Evolutionary conservation across 1,140 invertebrate genomes (phyloP), one percentile per base, ranked within the genome.

Genomic region (Zaprionus vittiger): DNA sequence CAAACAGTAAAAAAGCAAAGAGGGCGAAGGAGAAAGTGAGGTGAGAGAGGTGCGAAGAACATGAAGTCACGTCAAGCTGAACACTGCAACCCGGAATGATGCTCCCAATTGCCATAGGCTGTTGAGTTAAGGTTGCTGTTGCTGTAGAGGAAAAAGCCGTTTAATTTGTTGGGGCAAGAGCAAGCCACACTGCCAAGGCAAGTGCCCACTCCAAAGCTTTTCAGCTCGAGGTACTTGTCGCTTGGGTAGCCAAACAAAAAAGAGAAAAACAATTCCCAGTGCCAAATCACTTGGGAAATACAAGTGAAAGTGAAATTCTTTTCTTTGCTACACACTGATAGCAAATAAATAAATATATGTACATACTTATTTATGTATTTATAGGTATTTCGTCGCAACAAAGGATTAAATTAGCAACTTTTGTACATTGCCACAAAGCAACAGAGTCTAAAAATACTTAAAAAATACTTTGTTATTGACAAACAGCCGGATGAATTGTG

Each of bases 121-220:
- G 17, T 54, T 61, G 47, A 62, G 31, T 49, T 34, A 41, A 71
- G 24, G 62, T 54, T 49, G 37, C 22, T 28, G 37, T 22, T 31
- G 56, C 31, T 59, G 56, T 12, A 20, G 15, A 38, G 15, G 20
- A 31, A 31, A 38, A 52, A 61, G 52, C 37, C 49, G 20, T 69
- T 73, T 44, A 62, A 63, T 62, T 62, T 60, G 44, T 28, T 71
- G 57, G 59, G 52, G 14, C 55, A 38, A 66, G 41, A 52, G 44
- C 24, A 67, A 67, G 52, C 44, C 41, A 15, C 62, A 62, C 52
- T 62, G 38, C 37, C 31, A 52, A 63, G 38, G 22, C 57, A 62
- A 67, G 44, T 31, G 22, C 17, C 56, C 71, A 68, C 64, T 73
- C 56, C 64, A 56, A 5, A 28, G 31, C 37, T 14, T 7, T 34